Evolutionary conservation across 2,888 invertebrate species (phyloP), one percentile per base, ranked within the genome.

Genomic region (Thecocarcelia acutangulata): DNA sequence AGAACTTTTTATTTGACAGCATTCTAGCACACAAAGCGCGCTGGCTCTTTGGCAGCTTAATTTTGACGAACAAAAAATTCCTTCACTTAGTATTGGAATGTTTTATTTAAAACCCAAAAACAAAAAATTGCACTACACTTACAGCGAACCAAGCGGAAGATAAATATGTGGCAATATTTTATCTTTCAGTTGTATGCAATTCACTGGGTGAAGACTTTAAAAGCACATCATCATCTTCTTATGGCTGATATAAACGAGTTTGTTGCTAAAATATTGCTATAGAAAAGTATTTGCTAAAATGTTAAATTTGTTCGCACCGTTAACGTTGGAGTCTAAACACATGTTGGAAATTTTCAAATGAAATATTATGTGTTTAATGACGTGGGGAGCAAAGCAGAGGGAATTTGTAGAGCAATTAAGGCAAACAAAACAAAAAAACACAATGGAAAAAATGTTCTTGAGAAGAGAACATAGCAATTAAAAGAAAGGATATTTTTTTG

Each of bases 81-180:
- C 21, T 12, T n/a, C 13, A 12, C 56, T 50, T 13, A 56, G 15
- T 69, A 70, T 52, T 59, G 64, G 13, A 68, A 73, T 68, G 66
- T 37, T 52, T 54, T 50, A 54, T 19, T 37, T 37, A 44, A 24
- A 13, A 5, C 6, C 21, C 19, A 63, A 70, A 28, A 64, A 44
- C 12, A 56, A 48, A 58, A 59, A 42, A 52, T 15, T 63, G 46
- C 13, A 24, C 48, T 61, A 28, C 40, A 28, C 37, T 58, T 21
- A 17, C 77, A 48, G 15, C 44, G 44, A 40, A 37, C 50, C 33
- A 46, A 66, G 37, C 54, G 52, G 42, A 79, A 58, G 70, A 80
- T 80, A 70, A 80, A 75, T 80, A 64, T 70, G 70, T 59, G 70
- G 80, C 75, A 70, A 75, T 80, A 64, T 80, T 75, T 74, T 61